Conservation (phyloP, 2,888 invertebrate genomes). For the Drymonia ruficornis region DNA sequence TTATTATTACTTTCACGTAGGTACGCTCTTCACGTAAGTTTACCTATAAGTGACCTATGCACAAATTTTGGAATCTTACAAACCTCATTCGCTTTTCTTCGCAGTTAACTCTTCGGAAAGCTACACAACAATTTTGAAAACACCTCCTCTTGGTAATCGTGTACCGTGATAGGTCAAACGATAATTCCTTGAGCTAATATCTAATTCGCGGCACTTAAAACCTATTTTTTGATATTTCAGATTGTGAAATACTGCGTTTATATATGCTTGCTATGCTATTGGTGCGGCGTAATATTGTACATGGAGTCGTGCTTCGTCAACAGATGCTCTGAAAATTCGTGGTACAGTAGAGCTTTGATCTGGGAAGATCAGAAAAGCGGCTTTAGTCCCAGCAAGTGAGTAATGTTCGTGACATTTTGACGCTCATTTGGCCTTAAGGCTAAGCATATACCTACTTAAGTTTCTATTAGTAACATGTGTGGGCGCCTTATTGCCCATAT, state of each 20-base stretch:
- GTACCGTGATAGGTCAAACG: background rate
- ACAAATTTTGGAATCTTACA: background rate
- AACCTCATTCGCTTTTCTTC: background rate
- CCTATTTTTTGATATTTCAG: constrained; percentile 43
- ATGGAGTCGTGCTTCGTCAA: constrained; percentile 80
- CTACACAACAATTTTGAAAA: background rate
- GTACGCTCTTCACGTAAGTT: background rate
- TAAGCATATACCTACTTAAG: background rate
- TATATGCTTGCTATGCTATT: constrained; percentile 74
- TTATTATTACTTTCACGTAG: constrained; percentile 2
- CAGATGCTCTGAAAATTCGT: constrained; percentile 76
- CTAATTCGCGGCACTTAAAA: background rate
- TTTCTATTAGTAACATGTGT: constrained; percentile 7
- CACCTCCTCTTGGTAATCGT: background rate
- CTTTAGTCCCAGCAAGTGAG: constrained; percentile 48
- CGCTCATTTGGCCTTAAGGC: constrained; percentile 3
- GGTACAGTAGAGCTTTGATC: constrained; percentile 70
- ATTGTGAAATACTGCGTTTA: constrained; percentile 76
- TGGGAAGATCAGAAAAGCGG: constrained; percentile 48
- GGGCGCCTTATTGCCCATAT: constrained; percentile 9
- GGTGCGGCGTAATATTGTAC: constrained; percentile 80
- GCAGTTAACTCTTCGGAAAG: background rate
- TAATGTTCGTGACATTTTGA: background rate
- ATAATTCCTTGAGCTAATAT: background rate
- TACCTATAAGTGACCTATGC: background rate